Evolutionary conservation across 1,140 invertebrate species (phyloP), one percentile per base, ranked within the genome.

Genomic region (Euborellia annulipes): DNA sequence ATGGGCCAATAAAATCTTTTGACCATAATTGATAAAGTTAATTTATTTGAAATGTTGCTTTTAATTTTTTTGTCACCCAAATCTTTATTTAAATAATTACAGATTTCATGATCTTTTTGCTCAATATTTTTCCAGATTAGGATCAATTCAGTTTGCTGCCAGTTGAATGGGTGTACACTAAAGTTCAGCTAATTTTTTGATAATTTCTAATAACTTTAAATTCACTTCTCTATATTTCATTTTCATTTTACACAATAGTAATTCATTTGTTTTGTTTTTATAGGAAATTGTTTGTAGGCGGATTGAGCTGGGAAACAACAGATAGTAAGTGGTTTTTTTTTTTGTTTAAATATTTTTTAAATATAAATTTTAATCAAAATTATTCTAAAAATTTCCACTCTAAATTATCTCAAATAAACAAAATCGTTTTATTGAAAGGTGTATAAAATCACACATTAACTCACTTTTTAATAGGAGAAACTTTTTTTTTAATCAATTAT

Each of bases 271-370:
- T 67, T 65, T 63, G 63, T 66, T 58, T 68, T 85, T 80, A 57
- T 79, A 95, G 91, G 73, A 96, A 96, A 79, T 77, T 96, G 53
- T 96, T 96, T 79, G 88, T 95, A 68, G 92, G 92, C 60, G 91
- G 89, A 48, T 69, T 96, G 49, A 94, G 88, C 72, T 95, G 91
- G 89, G 88, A 94, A 74, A 95, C 91, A 17, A 87, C 87, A 63
- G 89, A 95, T 68, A 92, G 91, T 95, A 72, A 88, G 86, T 84
- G 62, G 50, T 50, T 43, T 49, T 55, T 54, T 57, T 49, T 52
- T 54, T 52, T 43, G 42, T 34, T 45, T 36, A 2, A 19, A 19
- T 3, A 17, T 38, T 2, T n/a, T n/a, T n/a, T n/a, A n/a, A n/a
- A n/a, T n/a, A n/a, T n/a, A n/a, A n/a, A n/a, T n/a, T n/a, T n/a